phyloP scores from a whole-genome alignment of 2,888 invertebrate genomes.

The Drosophila quinaria region DNA sequence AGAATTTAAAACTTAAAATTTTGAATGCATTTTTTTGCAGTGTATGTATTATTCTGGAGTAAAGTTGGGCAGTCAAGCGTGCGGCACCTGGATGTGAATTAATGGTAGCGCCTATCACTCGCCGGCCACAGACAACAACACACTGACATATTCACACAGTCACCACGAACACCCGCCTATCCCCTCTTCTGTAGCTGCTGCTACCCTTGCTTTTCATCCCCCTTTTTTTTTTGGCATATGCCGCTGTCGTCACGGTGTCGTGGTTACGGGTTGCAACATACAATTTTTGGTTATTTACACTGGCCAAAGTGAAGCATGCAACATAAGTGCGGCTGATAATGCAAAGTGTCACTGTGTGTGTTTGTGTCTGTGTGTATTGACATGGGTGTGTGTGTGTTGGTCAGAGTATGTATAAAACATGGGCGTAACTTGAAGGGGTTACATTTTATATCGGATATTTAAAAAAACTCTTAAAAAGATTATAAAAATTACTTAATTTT shows the following conservation, averaged over 20 bases:
- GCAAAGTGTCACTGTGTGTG: slow-evolving; percentile 6
- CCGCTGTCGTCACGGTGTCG: slow-evolving; percentile 75
- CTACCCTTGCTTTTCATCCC: background rate
- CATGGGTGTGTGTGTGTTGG: background rate
- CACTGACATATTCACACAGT: slow-evolving; percentile 35
- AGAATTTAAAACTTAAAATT: no score
- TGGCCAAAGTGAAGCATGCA: slow-evolving; percentile 46
- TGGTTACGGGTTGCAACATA: slow-evolving; percentile 72
- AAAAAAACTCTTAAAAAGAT: background rate
- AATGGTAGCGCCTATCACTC: slow-evolving; percentile 80
- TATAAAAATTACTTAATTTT: no score
- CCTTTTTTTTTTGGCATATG: slow-evolving; percentile 53
- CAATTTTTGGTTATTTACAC: slow-evolving; percentile 74
- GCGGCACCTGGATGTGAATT: slow-evolving; percentile 80
- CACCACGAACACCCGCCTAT: slow-evolving; percentile 31
- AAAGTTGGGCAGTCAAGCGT: slow-evolving; percentile 72
- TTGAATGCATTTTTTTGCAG: background rate
- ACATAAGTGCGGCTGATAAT: slow-evolving; percentile 57
- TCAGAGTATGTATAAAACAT: slow-evolving; percentile 11
- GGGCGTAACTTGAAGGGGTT: slow-evolving; percentile 1
- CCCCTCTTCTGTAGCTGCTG: background rate
- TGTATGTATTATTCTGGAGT: slow-evolving; percentile 16
- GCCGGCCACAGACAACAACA: slow-evolving; percentile 71
- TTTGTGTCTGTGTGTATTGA: background rate
- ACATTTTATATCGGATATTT: background rate